Conservation (phyloP, 53 echinoderm and acorn worm species). For the Paracentrotus lividus region DNA sequence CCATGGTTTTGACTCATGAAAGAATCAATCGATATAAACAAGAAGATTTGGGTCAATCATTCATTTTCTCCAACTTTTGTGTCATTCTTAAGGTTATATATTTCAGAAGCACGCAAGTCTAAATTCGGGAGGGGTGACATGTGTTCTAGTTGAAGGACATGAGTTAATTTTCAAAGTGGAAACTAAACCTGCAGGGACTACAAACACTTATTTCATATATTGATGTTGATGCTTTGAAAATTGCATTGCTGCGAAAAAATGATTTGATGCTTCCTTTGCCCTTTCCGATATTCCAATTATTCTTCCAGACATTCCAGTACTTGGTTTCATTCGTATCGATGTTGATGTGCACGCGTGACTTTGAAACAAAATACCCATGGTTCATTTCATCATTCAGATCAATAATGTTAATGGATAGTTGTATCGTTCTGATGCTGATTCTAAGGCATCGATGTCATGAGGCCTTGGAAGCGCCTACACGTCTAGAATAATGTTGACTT, state of each 20-base stretch:
- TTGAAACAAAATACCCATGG: not conserved
- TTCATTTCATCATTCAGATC: not conserved
- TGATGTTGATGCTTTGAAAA: not conserved
- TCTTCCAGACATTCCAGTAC: not conserved
- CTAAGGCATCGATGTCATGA: not conserved
- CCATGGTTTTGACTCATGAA: not conserved
- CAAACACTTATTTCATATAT: not conserved
- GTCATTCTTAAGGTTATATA: not conserved
- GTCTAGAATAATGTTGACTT: conserved; percentile 56
- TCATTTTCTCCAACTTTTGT: not conserved
- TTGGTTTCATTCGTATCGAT: not conserved
- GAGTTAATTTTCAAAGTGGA: not conserved
- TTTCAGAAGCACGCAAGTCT: not conserved
- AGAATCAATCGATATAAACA: not conserved
- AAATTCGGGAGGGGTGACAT: not conserved
- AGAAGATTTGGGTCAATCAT: not conserved
- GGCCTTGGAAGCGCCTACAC: not conserved
- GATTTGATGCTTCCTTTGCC: not conserved
- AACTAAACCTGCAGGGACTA: not conserved
- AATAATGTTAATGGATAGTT: conserved; percentile 46
- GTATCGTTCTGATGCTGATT: not conserved
- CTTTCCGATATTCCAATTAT: not conserved
- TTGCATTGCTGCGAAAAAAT: not conserved
- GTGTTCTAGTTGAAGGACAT: not conserved
- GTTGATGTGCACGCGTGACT: conserved; percentile 17